Evolutionary conservation across 2,113 vertebrate genomes (phyloP).

Genomic region (Microtus montanus): DNA sequence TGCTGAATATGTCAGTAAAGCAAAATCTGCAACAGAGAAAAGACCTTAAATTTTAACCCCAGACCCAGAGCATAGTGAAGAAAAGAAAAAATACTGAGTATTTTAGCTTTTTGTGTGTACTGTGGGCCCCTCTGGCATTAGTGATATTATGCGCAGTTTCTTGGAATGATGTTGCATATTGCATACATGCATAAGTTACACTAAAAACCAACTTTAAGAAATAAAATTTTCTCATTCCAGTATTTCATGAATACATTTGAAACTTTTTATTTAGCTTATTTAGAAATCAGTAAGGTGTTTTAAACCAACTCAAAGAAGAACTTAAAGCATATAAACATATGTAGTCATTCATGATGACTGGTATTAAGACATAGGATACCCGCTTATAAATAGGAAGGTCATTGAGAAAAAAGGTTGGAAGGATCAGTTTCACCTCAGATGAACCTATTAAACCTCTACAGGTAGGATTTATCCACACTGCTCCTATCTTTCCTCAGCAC

Average conservation of each 20-base stretch:
- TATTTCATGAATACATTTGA: neutral
- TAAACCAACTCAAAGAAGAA: neutral
- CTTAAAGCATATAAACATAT: neutral
- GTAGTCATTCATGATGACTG: neutral
- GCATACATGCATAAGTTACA: neutral
- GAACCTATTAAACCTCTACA: neutral
- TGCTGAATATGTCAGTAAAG: neutral
- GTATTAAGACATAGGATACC: neutral
- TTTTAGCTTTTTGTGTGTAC: neutral
- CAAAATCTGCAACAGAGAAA: neutral
- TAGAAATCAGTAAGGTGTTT: neutral
- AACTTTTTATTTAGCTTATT: neutral
- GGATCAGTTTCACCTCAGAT: neutral
- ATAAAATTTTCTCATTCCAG: neutral
- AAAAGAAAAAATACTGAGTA: neutral
- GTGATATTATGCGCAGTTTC: accelerated
- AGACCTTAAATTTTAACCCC: neutral
- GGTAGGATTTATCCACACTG: neutral
- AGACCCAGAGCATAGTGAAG: neutral
- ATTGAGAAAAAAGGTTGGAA: neutral
- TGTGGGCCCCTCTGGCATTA: neutral
- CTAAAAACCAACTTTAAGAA: neutral
- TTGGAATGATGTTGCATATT: neutral
- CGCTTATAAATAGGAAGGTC: neutral
- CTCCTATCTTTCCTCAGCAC: neutral